Conservation (phyloP, 1,140 invertebrate species). For the Archivesica marissinica region DNA sequence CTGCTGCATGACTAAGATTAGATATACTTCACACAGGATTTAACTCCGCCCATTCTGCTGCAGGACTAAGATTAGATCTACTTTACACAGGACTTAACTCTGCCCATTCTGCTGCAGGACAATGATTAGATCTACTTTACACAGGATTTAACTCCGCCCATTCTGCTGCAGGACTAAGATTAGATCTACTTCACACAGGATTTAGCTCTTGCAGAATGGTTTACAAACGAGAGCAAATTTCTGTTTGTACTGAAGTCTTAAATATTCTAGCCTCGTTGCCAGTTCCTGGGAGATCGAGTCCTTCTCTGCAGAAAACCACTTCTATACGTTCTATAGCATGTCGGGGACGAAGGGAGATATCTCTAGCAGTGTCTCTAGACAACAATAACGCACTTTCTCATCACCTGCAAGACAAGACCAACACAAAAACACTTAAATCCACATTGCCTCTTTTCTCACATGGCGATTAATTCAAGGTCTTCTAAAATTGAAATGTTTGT, state of each 20-base stretch:
- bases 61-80: no score
- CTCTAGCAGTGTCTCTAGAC: conserved; percentile 46
- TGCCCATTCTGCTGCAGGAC: no score
- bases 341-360: conserved; percentile 28
- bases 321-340: neutral
- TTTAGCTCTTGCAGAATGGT: conserved; percentile 35
- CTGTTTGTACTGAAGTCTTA: conserved; percentile 10
- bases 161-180: no score
- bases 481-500: no score
- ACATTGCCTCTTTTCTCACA: neutral
- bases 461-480: no score
- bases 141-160: no score
- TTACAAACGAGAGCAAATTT: conserved; percentile 11
- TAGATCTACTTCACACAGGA: no score
- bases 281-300: neutral
- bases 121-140: no score
- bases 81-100: no score
- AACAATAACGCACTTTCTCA: neutral
- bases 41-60: no score
- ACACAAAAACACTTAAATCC: neutral
- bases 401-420: neutral
- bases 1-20: no score
- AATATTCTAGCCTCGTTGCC: neutral
- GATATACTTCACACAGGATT: no score
- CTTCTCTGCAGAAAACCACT: conserved; percentile 7